Percentiles rank a stretch among this genome's conserved stretches.
These are phyloP conservation scores for Pipistrellus nathusii DNA, from an alignment of 2,797 vertebrate species.

Conservation along the genomic window DNA sequence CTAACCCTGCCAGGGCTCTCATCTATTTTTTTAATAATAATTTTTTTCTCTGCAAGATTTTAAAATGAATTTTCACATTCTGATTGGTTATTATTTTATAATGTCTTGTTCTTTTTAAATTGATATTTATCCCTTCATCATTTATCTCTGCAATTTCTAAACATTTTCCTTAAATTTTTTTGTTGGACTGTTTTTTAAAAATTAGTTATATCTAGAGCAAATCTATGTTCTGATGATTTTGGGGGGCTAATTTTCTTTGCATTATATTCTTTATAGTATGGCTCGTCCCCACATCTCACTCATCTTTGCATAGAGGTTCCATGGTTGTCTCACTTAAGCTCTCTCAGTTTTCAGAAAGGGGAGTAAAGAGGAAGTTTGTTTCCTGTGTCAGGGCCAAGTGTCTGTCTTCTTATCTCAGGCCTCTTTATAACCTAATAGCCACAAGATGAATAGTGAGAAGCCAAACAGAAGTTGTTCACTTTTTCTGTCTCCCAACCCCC, in stretches of 20 bases:
- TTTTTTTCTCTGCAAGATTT: not conserved
- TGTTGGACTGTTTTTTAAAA: not conserved
- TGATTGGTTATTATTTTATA: not conserved
- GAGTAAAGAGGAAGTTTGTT: not conserved
- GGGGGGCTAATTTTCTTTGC: not conserved
- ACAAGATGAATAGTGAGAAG: not conserved
- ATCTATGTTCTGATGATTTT: slow-evolving; percentile 17
- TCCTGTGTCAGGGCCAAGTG: not conserved
- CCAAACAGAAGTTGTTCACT: not conserved
- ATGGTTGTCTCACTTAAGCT: not conserved
- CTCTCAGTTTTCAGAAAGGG: not conserved
- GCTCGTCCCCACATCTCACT: not conserved
- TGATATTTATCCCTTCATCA: not conserved
- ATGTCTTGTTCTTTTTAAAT: not conserved
- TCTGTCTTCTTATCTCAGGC: not conserved
- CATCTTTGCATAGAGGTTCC: not conserved
- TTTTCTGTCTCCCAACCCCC: not conserved
- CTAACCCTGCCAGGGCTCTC: not conserved
- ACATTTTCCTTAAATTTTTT: not conserved
- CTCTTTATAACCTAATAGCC: not conserved
- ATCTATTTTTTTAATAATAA: not conserved
- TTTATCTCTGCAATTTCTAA: slow-evolving; percentile 11
- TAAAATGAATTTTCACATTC: not conserved
- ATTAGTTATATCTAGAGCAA: slow-evolving; percentile 26
- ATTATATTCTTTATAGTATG: not conserved